Conservation (phyloP, 2,113 vertebrate species). For the Rhynchomys soricoides region DNA sequence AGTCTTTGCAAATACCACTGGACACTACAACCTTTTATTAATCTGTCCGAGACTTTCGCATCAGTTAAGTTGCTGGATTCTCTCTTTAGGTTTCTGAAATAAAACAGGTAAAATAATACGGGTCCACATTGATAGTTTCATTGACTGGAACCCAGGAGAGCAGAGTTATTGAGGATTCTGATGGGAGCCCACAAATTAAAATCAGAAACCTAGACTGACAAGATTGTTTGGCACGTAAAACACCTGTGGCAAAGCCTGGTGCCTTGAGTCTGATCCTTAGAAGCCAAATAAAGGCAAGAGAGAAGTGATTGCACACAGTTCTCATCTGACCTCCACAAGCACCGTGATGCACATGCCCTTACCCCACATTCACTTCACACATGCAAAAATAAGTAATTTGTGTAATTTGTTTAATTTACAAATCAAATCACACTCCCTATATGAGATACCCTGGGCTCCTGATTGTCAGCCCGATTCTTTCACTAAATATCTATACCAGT, state of each 20-base stretch:
- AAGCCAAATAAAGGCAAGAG: too few relatives aligned
- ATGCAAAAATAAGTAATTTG: background rate
- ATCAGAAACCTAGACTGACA: background rate
- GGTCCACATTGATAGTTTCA: background rate
- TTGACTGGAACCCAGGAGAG: slow-evolving; percentile 8
- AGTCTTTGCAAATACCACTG: background rate
- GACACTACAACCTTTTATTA: background rate
- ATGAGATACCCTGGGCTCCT: background rate
- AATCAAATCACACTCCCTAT: slow-evolving; percentile 41
- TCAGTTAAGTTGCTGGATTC: background rate
- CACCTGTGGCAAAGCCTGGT: background rate
- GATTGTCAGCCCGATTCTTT: background rate
- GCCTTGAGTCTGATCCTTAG: background rate
- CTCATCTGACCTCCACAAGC: background rate
- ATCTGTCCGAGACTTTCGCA: background rate
- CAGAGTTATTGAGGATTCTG: background rate
- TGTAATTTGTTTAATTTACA: background rate
- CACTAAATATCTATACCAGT: background rate
- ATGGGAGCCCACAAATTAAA: slow-evolving; percentile 8
- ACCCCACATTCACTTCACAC: too few relatives aligned
- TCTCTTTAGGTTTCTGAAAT: slow-evolving; percentile 8
- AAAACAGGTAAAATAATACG: background rate
- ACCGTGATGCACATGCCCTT: too few relatives aligned
- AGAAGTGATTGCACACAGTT: too few relatives aligned
- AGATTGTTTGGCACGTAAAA: background rate